Evolutionary conservation across 2,797 vertebrate genomes (phyloP), one percentile per base, ranked within the genome.

Genomic region (Strix occidentalis): DNA sequence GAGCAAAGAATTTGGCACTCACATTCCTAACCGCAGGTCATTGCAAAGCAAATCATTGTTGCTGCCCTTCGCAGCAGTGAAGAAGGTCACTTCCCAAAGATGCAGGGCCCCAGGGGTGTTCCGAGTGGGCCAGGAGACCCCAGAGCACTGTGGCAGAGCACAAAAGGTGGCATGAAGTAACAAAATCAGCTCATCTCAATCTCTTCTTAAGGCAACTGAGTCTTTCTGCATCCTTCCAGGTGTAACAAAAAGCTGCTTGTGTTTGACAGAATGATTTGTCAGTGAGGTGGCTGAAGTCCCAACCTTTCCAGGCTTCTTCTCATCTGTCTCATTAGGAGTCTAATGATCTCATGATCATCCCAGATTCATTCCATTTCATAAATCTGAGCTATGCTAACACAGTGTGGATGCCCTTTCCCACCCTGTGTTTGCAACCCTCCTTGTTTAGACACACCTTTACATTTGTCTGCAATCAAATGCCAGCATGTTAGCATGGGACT

Each of bases 1-100:
- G 7, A 84, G 82, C 21, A 66, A 90, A 85, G 45, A 80, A 71
- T 89, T 85, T 93, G 92, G 79, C 87, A 65, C 46, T n/a, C 54
- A 33, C 11, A 1, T 84, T 72, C 68, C 93, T 91, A 77, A 76
- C 63, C 50, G 37, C 74, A 76, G 58, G 80, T 79, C 76, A 61
- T 0, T 5, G 58, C 41, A 88, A 88, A 84, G 33, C 35, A 84
- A 91, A 79, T 56, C 17, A 53, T 43, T n/a, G 5, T 63, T 4
- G 1, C 43, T 63, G 61, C 63, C 82, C 87, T 95, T 89, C 0
- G 1, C 50, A 84, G 87, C 24, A 11, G 28, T 58, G 58, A 33
- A 12, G 65, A 63, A 93, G 53, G 80, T 76, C 50, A 71, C 56
- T 86, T 91, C 89, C 69, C 79, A 79, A 77, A 79, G 68, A 64